Conservation (phyloP, 1,140 invertebrate genomes). For the Eubasilissa regina region DNA sequence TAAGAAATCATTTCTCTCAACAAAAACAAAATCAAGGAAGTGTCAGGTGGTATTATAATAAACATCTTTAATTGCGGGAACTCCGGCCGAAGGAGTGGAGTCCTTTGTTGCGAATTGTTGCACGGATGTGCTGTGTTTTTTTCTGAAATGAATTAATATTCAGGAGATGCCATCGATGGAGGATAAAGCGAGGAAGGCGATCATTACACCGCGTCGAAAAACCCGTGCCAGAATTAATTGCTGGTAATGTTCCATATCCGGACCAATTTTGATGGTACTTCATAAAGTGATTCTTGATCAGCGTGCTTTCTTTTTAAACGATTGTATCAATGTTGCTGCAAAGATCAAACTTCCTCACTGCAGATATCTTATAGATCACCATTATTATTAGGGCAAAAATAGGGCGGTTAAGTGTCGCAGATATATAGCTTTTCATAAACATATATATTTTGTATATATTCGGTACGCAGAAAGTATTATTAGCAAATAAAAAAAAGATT, state of each 20-base stretch:
- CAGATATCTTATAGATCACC: too few relatives aligned
- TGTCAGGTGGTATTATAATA: conserved; percentile 22
- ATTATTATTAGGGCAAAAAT: too few relatives aligned
- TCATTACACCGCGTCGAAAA: conserved; percentile 23
- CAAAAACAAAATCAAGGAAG: conserved; percentile 35
- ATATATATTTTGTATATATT: too few relatives aligned
- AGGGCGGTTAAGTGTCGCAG: too few relatives aligned
- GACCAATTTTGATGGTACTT: background rate
- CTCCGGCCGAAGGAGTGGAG: background rate
- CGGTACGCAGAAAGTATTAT: too few relatives aligned
- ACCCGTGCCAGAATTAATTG: conserved; percentile 26
- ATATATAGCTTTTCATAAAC: too few relatives aligned
- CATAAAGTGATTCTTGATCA: background rate
- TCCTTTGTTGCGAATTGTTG: conserved; percentile 7
- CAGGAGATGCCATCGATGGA: background rate
- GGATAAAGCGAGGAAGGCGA: conserved; percentile 29
- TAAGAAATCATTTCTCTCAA: too few relatives aligned
- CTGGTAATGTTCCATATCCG: conserved; percentile 22
- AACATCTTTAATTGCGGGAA: background rate
- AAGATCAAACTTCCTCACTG: background rate
- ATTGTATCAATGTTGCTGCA: background rate
- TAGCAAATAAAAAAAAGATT: too few relatives aligned
- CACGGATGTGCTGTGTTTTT: conserved; percentile 4
- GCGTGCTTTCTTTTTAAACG: conserved; percentile 9
- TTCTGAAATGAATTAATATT: conserved; percentile 14